Base-by-base conservation (phyloP, 2,888 invertebrate genomes). In the Neuroscelio doddi region DNA sequence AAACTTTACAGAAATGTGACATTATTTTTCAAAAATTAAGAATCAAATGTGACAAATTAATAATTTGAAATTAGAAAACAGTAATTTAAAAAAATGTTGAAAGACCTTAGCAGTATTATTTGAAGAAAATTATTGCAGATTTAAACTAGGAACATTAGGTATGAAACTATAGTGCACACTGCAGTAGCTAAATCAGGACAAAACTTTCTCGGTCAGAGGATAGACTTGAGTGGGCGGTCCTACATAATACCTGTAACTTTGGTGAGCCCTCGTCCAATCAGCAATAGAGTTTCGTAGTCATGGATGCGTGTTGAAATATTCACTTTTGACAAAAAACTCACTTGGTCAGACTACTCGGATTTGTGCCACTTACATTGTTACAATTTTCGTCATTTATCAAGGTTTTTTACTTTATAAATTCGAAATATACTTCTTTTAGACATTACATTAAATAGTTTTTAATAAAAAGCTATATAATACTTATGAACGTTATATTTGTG, bases 231-330 rank as follows among this genome's bases (percentile, higher is more conserved):
- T 80, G 76, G 81, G 80, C 80, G 81, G 75, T 75, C 69, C 79
- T 74, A 67, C 65, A 71, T 73, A 69, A 70, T 78, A 81, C 79
- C 80, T 80, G 79, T 74, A 80, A 80, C 76, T 81, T 80, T 81
- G 74, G 76, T 77, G 76, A 79, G 78, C 76, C 77, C 75, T 55
- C 75, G 73, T 69, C 81, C 82, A 81, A 81, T 81, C 68, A 58
- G 69, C 55, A 65, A 34, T 51, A 41, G 61, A 50, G 50, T 62
- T 62, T 58, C 50, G 38, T 39, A 45, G 57, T 41, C 32, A 55
- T 51, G 55, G 51, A 58, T 44, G 49, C 38, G 36, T 52, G 58
- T 55, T 47, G 69, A 72, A 73, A 75, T 70, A 68, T 70, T 64
- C 75, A 77, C 71, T 75, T 77, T 72, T 64, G 46, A 64, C 68